Percentiles rank a stretch among this genome's conserved stretches.
phyloP scores from a whole-genome alignment of 2,888 invertebrate genomes.

The Megastigmus dorsalis region DNA sequence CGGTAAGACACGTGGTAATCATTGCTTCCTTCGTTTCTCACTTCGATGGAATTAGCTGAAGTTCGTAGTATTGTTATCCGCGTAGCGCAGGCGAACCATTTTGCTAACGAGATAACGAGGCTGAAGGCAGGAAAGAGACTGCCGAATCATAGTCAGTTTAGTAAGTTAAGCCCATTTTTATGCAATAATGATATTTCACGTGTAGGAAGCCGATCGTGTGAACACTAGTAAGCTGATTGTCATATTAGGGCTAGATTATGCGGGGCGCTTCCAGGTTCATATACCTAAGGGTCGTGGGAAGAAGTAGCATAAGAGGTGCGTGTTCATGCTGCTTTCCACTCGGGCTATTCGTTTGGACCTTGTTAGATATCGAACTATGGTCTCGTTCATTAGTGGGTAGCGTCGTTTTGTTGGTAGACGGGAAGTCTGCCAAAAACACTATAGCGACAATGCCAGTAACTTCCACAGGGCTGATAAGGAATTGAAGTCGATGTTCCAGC shows the following conservation, averaged over 20 bases:
- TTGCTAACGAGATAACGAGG: neutral
- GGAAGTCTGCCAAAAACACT: slow-evolving; percentile 15
- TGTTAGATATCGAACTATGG: slow-evolving; percentile 15
- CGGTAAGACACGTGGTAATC: slow-evolving; percentile 40
- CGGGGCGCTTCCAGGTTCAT: slow-evolving; percentile 47
- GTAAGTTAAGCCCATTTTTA: neutral
- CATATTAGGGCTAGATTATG: slow-evolving; percentile 52
- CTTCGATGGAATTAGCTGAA: neutral
- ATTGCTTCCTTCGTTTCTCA: neutral
- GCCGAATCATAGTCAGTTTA: neutral
- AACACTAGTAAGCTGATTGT: slow-evolving; percentile 21
- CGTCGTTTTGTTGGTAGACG: slow-evolving; percentile 33
- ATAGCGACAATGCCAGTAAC: slow-evolving; percentile 28
- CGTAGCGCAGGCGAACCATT: neutral
- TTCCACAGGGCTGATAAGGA: slow-evolving; percentile 40
- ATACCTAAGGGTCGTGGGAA: slow-evolving; percentile 36
- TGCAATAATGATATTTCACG: neutral
- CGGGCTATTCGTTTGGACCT: slow-evolving; percentile 15
- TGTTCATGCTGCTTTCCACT: slow-evolving; percentile 38
- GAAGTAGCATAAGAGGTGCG: slow-evolving; percentile 50
- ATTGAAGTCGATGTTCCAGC: slow-evolving; percentile 40
- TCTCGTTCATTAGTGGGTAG: slow-evolving; percentile 25
- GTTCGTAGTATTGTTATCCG: neutral
- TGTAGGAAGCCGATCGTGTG: slow-evolving; percentile 53
- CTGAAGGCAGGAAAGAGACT: neutral